Base-by-base conservation (phyloP, 2,113 vertebrate genomes). In the Tachysurus vachellii region DNA sequence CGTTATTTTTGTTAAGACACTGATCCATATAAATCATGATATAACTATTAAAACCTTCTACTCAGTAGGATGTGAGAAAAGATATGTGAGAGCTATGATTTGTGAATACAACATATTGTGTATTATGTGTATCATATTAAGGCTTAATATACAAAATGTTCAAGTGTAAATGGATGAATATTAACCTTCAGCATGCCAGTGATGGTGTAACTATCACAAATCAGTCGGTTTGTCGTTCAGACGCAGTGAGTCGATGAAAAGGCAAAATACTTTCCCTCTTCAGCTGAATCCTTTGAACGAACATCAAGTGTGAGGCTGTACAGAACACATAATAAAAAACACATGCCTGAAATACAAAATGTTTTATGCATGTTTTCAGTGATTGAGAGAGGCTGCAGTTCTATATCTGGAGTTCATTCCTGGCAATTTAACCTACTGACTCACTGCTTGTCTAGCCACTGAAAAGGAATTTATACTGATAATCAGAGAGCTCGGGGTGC, bases 301-400 rank as follows among this genome's bases (percentile, higher is more conserved):
- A 73, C 61, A 47, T n/a, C 17, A 26, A 44, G 66, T 71, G 31
- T 42, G 53, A 80, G 54, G 79, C 77, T 53, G 73, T 85, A 88
- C 64, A 85, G 87, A 85, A 54, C 83, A n/a, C 50, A 9, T 53
- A 85, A 88, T 88, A 56, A 54, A 44, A 85, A 81, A 14, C 87
- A 85, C 83, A 88, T 88, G 83, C 31, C 42, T 6, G 12, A 62
- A 14, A 53, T 50, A 79, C 56, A 70, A 42, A 68, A n/a, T 59
- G 53, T 71, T 68, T 61, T n/a, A 56, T 70, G 23, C 17, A 54
- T 80, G 68, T 71, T 84, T 47, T 62, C 28, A 75, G 53, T 76
- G 80, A 83, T 73, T 59, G 14, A 57, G 19, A 80, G 16, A 21
- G 26, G 23, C 23, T 82, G 57, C 11, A 66, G 16, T 17, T 82